Base-by-base conservation (phyloP, 2,888 invertebrate genomes). In the Polydrusus pterygomalis region DNA sequence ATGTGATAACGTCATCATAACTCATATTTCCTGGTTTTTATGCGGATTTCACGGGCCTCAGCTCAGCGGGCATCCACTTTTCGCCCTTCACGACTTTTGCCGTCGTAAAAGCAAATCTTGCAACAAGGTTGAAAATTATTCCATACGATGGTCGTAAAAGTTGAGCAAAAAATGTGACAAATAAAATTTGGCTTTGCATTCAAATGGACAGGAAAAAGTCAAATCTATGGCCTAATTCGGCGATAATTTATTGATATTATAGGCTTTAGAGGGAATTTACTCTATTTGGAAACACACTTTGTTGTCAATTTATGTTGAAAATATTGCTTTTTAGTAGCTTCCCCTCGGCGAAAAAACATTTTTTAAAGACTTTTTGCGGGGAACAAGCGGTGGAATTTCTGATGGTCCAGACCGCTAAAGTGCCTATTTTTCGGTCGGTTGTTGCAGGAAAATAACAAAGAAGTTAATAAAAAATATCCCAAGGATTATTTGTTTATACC, bases 1-100 rank as follows among this genome's bases (percentile, higher is more conserved):
- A 86, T 87, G 85, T 86, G 86, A 87, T 87, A 86, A 87, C 85
- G 87, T 85, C 85, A 82, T 78, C 86, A 87, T 87, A 87, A 87
- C 84, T 87, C 87, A 87, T 87, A 86, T 86, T 86, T 86, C 85
- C 85, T 83, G 84, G 85, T 86, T 86, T 85, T 80, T 79, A 70
- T 77, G 74, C 71, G 71, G 68, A 47, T 70, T 76, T 72, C 74
- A 71, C 74, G 71, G 78, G 74, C 69, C 54, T 64, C 69, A 63
- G 75, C 77, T 49, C 78, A 75, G 78, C 77, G 78, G 72, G 78
- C 74, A 70, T 75, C 78, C 78, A 74, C 69, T 75, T 73, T 77
- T 75, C 77, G 67, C 75, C 75, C 71, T 73, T 77, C 77, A 40
- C 69, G 71, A 63, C 74, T 70, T 73, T 56, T 58, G 70, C 62